Percentiles rank a stretch among this genome's conserved stretches.
Conservation (phyloP, 2,888 invertebrate species). For the Idaea dimidiata region DNA sequence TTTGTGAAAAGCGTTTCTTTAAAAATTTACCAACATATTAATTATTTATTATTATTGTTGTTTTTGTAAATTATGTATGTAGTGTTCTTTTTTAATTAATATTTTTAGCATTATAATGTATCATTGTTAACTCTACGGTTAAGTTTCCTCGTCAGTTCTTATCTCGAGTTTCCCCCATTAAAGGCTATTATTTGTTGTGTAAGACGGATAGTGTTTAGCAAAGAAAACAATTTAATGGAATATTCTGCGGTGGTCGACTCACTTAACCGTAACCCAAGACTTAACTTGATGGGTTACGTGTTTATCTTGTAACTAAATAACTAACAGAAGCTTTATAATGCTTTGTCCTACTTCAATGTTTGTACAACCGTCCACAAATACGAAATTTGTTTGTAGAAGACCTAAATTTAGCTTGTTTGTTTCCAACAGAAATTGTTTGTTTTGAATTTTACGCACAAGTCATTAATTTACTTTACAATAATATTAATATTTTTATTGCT, state of each 20-base stretch:
- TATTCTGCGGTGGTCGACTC: slow-evolving; percentile 70
- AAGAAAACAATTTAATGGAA: slow-evolving; percentile 77
- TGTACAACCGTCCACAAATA: slow-evolving; percentile 48
- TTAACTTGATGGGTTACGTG: slow-evolving; percentile 66
- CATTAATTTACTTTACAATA: slow-evolving; percentile 8
- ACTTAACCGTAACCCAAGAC: slow-evolving; percentile 73
- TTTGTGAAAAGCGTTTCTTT: too few relatives aligned
- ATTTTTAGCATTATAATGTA: not conserved
- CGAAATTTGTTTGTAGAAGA: slow-evolving; percentile 21
- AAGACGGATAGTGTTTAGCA: slow-evolving; percentile 50
- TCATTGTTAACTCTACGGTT: not conserved
- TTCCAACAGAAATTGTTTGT: slow-evolving; percentile 9
- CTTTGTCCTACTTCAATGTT: slow-evolving; percentile 58
- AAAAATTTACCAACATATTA: too few relatives aligned
- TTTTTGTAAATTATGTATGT: too few relatives aligned
- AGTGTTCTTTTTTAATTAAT: too few relatives aligned
- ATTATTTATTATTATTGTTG: too few relatives aligned
- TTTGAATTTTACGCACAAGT: slow-evolving; percentile 7
- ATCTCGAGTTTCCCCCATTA: slow-evolving; percentile 26
- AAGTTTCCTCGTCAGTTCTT: not conserved
- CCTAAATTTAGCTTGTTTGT: slow-evolving; percentile 14
- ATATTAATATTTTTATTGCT: slow-evolving; percentile 11
- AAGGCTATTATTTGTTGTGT: slow-evolving; percentile 39
- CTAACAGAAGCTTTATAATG: slow-evolving; percentile 62
- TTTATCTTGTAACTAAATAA: slow-evolving; percentile 69